Base-by-base conservation (phyloP, 2,113 vertebrate genomes). In the Piliocolobus tephrosceles region DNA sequence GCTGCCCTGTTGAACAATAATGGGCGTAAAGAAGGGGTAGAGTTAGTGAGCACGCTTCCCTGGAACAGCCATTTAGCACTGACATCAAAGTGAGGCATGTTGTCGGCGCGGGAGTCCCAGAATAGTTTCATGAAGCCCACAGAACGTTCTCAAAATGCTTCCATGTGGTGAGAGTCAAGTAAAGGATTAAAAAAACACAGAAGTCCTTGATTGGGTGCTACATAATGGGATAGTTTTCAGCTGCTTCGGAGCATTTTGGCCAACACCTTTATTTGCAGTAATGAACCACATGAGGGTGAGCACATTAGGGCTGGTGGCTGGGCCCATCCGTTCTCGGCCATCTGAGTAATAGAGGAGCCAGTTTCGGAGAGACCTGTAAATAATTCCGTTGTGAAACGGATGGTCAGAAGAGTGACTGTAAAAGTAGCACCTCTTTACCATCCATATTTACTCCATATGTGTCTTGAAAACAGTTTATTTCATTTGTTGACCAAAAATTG, bases 371-470 rank as follows among this genome's bases (percentile, higher is more conserved):
- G 92, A 75, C 96, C 96, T 97, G 93, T 35, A 90, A 93, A 47
- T 97, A 45, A 90, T 95, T 95, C 87, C 61, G 3, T 40, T 72
- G 85, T 94, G 47, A 95, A 94, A 64, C 8, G 90, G 96, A 97
- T 83, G 90, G 95, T 96, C 96, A 92, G 96, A 76, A 97, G 94
- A 96, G 85, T 73, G 94, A 76, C 94, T 94, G 68, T 98, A 97
- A 98, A 98, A 95, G 58, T 97, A 90, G 92, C 98, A 97, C 97
- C 97, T 98, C 95, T 96, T 95, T 57, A 95, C 91, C 55, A 9
- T 83, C 95, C 96, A 58, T 78, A 97, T 97, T 96, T 90, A 97
- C 94, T 97, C 98, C 98, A 98, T 94, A 96, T 98, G 97, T 97
- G 96, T 82, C 93, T 95, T 88, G 55, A 76, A 96, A 97, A 91